Evolutionary conservation across 2,888 invertebrate species (phyloP), one percentile per base, ranked within the genome.

Genomic region (Vesta saturnalis): DNA sequence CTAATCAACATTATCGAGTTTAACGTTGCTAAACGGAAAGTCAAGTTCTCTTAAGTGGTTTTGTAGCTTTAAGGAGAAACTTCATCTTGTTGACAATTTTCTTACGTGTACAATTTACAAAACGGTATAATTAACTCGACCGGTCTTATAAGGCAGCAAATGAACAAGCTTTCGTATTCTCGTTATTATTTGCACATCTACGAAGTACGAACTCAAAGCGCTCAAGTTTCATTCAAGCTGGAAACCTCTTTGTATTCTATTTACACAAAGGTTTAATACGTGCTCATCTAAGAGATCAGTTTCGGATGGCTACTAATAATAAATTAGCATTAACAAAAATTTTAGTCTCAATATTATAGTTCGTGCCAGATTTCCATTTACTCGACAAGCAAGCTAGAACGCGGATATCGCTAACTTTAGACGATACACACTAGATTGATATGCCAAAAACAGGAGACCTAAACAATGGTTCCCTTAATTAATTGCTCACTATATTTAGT

Each of bases 291-390:
- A 16, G 39, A 49, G 16, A 19, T 52, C 52, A 52, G 23, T 23
- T 23, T 23, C 23, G 8, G 4, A 5, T 8, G 23, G 23, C 23
- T 23, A 23, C 23, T 23, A 23, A 23, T 23, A 23, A 5, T 23
- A 23, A 23, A 3, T 5, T 23, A n/a, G n/a, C n/a, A n/a, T 23
- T 23, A 23, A 8, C 8, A 23, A 23, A 5, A n/a, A n/a, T n/a
- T n/a, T n/a, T n/a, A n/a, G n/a, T n/a, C 23, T 58, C 43, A 65
- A 65, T 60, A 66, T 60, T 55, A 30, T 47, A 18, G 60, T 49
- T 60, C 60, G 66, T 66, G 66, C 55, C 56, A 54, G 18, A 43
- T 55, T 60, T 66, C 56, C 46, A 60, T 66, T 60, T 66, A 56
- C 46, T 56, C 21, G 39, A 47, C 57, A 56, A 57, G n/a, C n/a